Conservation (phyloP, 1,140 invertebrate genomes). For the Hesperophylax magnus region DNA sequence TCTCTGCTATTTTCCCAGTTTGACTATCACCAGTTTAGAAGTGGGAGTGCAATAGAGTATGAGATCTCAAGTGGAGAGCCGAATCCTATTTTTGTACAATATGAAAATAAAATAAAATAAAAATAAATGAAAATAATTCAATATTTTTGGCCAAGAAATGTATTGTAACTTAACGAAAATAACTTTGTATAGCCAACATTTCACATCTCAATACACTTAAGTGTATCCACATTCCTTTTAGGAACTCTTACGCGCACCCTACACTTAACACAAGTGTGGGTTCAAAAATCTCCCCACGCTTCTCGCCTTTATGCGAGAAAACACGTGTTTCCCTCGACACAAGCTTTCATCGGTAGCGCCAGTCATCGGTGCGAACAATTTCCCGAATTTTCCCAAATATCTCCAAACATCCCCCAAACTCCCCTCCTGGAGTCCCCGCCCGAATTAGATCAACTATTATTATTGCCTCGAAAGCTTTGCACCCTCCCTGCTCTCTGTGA, state of each 20-base stretch:
- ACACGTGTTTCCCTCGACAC: constrained; percentile 19
- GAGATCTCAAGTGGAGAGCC: no score
- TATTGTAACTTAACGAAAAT: neutral
- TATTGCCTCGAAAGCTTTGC: constrained; percentile 10
- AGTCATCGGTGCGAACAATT: constrained; percentile 20
- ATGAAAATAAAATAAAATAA: no score
- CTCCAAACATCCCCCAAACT: no score
- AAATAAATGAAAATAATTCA: no score
- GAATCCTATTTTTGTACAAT: no score
- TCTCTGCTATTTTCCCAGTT: no score
- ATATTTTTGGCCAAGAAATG: no score
- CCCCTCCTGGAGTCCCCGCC: neutral
- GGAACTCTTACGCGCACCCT: neutral
- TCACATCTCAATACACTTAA: neutral
- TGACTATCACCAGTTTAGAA: no score
- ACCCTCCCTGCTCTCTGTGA: neutral
- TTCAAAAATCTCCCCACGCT: neutral
- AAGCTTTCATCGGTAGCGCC: constrained; percentile 9
- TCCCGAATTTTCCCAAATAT: constrained; percentile 2
- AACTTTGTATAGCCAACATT: neutral
- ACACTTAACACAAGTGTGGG: neutral
- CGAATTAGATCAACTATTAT: constrained; percentile 31
- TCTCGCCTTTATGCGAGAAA: neutral
- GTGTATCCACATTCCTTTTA: no score
- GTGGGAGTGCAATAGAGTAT: no score